Evolutionary conservation across 1,140 invertebrate genomes (phyloP), one percentile per base, ranked within the genome.

Genomic region (Thrips palmi): DNA sequence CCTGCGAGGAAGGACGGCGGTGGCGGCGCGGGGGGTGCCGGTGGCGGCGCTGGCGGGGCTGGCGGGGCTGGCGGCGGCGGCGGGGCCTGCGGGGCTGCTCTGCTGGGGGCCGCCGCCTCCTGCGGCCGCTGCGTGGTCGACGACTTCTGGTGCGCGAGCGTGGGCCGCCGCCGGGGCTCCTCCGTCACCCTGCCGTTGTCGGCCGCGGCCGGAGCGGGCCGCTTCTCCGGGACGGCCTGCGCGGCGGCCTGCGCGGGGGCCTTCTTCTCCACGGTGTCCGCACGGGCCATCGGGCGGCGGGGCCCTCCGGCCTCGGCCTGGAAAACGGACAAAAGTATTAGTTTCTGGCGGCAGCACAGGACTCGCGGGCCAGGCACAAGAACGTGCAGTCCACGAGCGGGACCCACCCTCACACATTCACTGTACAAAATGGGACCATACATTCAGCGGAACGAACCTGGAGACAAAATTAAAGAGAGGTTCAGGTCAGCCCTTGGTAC

Each of bases 11-110:
- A 21, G 8, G 34, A 47, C 45, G 17, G 52, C 25, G 43, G 37
- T 44, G 42, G 62, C 48, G 18, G 49, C 54, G 47, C 58, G 52
- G 2, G 42, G 53, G 44, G 23, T 3, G 71, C 68, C 6, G 71
- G 69, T n/a, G 76, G 75, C 24, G 76, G 76, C 39, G 77, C 68
- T 44, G 77, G 74, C 34, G 77, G 64, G 3, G 71, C 65, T 2
- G 73, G 71, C 4, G 68, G 67, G 50, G 58, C 53, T 12, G 60
- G 57, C 31, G 61, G 60, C 27, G 57, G 59, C 24, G 60, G 53
- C 8, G n/a, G n/a, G 59, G 61, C 39, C 60, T 61, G 15, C 62
- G 44, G 41, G 62, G 51, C 40, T 58, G 60, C 62, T 44, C 27
- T 20, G 11, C 14, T 22, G 23, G 36, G 6, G 25, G 11, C 30